phyloP scores from a whole-genome alignment of 2,797 vertebrate genomes.

The Acipenser oxyrinchus region DNA sequence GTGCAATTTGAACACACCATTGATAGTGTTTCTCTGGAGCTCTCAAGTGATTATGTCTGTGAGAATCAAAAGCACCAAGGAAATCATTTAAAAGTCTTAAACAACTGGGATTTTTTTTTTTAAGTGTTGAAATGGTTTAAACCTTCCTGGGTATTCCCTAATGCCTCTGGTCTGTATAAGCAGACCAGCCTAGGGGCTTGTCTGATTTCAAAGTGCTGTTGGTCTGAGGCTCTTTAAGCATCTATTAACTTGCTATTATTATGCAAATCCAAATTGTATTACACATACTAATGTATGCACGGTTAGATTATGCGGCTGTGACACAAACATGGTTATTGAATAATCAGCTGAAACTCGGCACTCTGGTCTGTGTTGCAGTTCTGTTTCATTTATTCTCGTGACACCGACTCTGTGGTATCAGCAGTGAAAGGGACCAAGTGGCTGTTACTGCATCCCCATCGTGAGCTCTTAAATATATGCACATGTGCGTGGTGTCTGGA shows the following conservation, averaged over 20 bases:
- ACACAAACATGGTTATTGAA: constrained; percentile 70
- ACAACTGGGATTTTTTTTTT: too few relatives aligned
- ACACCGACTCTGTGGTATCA: too few relatives aligned
- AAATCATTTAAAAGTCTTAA: neutral
- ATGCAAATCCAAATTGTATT: constrained; percentile 99
- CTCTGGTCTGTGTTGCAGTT: constrained; percentile 20
- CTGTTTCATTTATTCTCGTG: constrained; percentile 10
- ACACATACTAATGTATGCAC: constrained; percentile 98
- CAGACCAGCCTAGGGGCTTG: constrained; percentile 80
- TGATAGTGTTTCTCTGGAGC: constrained; percentile 59
- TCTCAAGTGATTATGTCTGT: constrained; percentile 14
- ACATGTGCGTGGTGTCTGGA: too few relatives aligned
- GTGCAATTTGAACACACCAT: constrained; percentile 60
- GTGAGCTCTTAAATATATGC: too few relatives aligned
- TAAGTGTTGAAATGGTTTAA: neutral
- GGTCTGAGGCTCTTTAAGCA: constrained; percentile 92
- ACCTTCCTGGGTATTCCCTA: neutral
- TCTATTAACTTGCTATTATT: constrained; percentile 99
- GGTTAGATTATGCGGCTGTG: constrained; percentile 79
- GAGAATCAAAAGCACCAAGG: neutral
- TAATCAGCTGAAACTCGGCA: constrained; percentile 47
- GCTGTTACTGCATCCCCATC: too few relatives aligned
- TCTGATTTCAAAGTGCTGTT: constrained; percentile 97
- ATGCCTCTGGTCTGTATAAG: constrained; percentile 45
- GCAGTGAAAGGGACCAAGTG: too few relatives aligned